Conservation (phyloP, 1,140 invertebrate genomes). For the Drusus annulatus region DNA sequence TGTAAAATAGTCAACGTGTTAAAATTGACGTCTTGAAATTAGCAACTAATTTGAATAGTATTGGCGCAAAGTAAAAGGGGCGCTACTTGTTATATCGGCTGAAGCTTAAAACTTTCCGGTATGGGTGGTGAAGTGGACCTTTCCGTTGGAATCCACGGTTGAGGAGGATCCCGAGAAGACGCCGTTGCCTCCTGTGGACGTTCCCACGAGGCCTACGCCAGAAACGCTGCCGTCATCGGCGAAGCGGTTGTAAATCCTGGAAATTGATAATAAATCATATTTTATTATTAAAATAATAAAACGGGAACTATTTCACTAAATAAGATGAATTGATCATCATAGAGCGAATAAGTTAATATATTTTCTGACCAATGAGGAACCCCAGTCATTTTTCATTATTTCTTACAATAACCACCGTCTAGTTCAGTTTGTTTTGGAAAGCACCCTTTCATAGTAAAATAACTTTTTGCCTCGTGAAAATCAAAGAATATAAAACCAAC, state of each 20-base stretch:
- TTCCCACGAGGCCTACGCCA: slow-evolving; percentile 47
- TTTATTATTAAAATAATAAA: not conserved
- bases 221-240: slow-evolving; percentile 45
- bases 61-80: slow-evolving; percentile 27
- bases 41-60: slow-evolving; percentile 21
- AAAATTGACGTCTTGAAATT: not conserved
- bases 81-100: not conserved
- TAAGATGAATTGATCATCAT: no score
- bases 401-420: no score
- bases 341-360: no score
- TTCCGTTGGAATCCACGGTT: slow-evolving; percentile 50
- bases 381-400: no score
- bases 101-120: slow-evolving; percentile 53
- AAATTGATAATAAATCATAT: slow-evolving; percentile 9
- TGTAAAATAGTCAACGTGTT: not conserved
- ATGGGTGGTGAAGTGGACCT: slow-evolving; percentile 54
- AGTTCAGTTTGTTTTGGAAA: no score
- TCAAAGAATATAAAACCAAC: no score
- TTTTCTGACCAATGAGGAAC: no score
- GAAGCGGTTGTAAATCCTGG: slow-evolving; percentile 50
- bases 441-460: no score
- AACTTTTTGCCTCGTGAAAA: no score
- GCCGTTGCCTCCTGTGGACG: slow-evolving; percentile 51
- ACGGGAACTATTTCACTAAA: not conserved
- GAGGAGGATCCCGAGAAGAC: slow-evolving; percentile 54